Evolutionary conservation across 1,140 invertebrate species (phyloP), one percentile per base, ranked within the genome.

Genomic region (Cardiocondyla obscurior): DNA sequence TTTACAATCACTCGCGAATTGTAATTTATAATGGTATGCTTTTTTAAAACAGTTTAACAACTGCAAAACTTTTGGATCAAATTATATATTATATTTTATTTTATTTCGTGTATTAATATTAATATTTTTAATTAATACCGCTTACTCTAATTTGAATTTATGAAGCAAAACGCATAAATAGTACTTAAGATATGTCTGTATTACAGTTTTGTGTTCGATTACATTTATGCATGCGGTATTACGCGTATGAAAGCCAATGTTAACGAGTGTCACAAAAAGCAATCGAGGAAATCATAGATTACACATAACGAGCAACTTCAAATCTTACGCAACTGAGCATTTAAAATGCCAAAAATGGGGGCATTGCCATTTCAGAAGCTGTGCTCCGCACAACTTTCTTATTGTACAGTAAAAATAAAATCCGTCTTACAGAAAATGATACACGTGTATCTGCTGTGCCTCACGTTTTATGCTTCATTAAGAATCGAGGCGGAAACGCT

Each of bases 211-310:
- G 51, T 4, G 36, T n/a, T 30, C 51, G 12, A 57, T 44, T n/a
- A 25, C 55, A 76, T 82, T 82, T 33, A 22, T 25, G 46, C 36
- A 19, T 25, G 33, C 12, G 22, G 33, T 22, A 25, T 76, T 36
- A 46, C 44, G 10, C 33, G 33, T 42, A 58, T 58, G 74, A 70
- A 62, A 76, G 65, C 57, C 60, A 62, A 64, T 30, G 49, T 49
- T 67, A 83, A 58, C 10, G 67, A 77, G 33, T 53, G 28, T 36
- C 22, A 2, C 44, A 8, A 57, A 72, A 72, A 64, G 64, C 46
- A 30, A 83, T 73, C 65, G 33, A 36, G 42, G 42, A 77, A 83
- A 85, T 60, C 36, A 57, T 77, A 58, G 60, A 72, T 87, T 64
- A 65, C 44, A 3, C n/a, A 33, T 22, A 25, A 22, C 10, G 12